Evolutionary conservation across 2,888 invertebrate species (phyloP).

Genomic region (Hypomecis atomaria): DNA sequence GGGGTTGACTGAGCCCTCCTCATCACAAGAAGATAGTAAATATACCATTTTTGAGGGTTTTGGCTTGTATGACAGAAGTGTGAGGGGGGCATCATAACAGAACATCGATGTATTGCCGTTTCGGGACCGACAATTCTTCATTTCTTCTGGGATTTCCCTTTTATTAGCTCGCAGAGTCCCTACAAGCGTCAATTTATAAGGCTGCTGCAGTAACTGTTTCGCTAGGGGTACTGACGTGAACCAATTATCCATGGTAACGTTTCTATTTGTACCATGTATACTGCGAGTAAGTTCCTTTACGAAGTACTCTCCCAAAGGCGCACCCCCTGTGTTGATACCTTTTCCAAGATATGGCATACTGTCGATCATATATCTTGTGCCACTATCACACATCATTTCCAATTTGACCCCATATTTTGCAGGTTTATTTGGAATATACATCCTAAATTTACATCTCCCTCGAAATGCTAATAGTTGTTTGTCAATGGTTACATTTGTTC

Average conservation of each 20-base stretch:
- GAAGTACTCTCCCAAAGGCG: no score
- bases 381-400: no score
- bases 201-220: conserved; percentile 36
- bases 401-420: no score
- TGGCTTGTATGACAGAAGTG: conserved; percentile 50
- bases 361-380: no score
- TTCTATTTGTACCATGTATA: no score
- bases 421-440: no score
- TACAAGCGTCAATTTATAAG: conserved; percentile 51
- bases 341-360: no score
- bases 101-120: conserved; percentile 49
- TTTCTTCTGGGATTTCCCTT: conserved; percentile 50
- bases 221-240: conserved; percentile 35
- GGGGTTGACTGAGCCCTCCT: conserved; percentile 9
- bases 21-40: conserved; percentile 15
- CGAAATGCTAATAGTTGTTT: no score
- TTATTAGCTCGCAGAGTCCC: conserved; percentile 46
- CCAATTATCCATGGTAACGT: conserved; percentile 22
- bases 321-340: no score
- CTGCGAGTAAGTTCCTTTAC: no score
- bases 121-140: conserved; percentile 40
- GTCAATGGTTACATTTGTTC: no score
- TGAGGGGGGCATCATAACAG: conserved; percentile 46
- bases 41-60: conserved; percentile 44
- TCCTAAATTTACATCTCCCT: no score